phyloP scores from a whole-genome alignment of 1,140 invertebrate genomes.

The Anastrepha ludens region DNA sequence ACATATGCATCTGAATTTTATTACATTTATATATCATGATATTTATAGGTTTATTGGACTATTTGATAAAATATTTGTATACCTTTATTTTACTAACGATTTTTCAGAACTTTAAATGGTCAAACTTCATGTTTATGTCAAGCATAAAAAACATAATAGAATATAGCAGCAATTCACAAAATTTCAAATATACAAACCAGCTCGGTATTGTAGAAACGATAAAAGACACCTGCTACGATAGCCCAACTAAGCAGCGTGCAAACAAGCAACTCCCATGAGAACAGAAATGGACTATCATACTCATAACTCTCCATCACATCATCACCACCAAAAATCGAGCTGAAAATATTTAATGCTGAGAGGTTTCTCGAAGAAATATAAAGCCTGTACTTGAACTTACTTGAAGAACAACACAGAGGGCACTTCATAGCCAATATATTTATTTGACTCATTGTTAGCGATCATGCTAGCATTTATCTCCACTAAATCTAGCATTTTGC shows the following conservation, averaged over 20 bases:
- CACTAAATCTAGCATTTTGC: background rate
- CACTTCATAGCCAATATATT: conserved; percentile 55
- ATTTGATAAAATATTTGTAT: too few relatives aligned
- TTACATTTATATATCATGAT: too few relatives aligned
- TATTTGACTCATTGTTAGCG: conserved; percentile 5
- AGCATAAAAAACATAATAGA: too few relatives aligned
- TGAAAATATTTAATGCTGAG: background rate
- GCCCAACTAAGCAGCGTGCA: conserved; percentile 60
- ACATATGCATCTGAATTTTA: too few relatives aligned
- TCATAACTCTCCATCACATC: background rate
- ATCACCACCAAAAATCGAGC: conserved; percentile 16
- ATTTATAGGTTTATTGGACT: too few relatives aligned
- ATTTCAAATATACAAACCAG: conserved; percentile 54
- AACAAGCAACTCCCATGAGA: conserved; percentile 54
- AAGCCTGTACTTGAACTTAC: conserved; percentile 53
- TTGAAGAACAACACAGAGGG: conserved; percentile 66
- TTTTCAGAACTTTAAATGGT: too few relatives aligned
- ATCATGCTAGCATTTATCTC: background rate
- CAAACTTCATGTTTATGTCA: too few relatives aligned
- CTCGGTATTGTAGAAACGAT: conserved; percentile 62
- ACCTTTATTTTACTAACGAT: too few relatives aligned
- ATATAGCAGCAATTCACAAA: background rate
- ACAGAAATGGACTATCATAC: conserved; percentile 19
- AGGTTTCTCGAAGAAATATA: too few relatives aligned
- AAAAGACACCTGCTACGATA: conserved; percentile 61